Evolutionary conservation across 2,888 invertebrate genomes (phyloP), one percentile per base, ranked within the genome.

Genomic region (Cryptus armator): DNA sequence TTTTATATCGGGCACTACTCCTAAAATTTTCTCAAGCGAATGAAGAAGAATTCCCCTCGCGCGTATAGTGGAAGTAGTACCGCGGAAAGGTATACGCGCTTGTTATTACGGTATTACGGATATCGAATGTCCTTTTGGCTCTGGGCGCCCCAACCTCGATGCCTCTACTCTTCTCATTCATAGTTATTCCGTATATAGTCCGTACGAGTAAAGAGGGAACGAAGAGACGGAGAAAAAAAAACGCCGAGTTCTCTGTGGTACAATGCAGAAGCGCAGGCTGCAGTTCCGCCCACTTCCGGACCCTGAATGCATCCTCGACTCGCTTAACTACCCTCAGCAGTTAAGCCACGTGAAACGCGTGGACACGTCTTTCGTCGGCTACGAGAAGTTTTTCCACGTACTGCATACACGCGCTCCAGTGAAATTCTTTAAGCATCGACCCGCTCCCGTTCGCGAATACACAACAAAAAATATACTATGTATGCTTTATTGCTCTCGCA

Each of bases 221-320:
- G 29, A 32, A 71, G 82, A 74, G 56, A 67, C 53, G 68, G 44
- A 59, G 68, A 82, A 79, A 85, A 86, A 91, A 91, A 90, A 92
- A 89, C 16, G 29, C 88, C 88, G 87, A 91, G 89, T 87, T 87
- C 89, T 89, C 90, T 89, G 85, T 88, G 87, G 83, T 88, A 93
- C 92, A 92, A 91, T 91, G 89, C 91, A 87, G 90, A 87, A 90
- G 91, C 91, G 89, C 91, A 91, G 92, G 87, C 92, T 92, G 91
- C 88, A 92, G 93, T 92, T 93, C 93, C 93, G 93, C 93, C 93
- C 92, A 93, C 92, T 93, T 93, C 93, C 93, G 93, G 92, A 86
- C 89, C 87, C 43, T 93, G 90, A 93, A 93, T 93, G 92, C 92
- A 92, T 92, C 90, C 92, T 90, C 92, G 90, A 92, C 91, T 92